Base-by-base conservation (phyloP, 2,113 vertebrate species). In the Bos javanicus region DNA sequence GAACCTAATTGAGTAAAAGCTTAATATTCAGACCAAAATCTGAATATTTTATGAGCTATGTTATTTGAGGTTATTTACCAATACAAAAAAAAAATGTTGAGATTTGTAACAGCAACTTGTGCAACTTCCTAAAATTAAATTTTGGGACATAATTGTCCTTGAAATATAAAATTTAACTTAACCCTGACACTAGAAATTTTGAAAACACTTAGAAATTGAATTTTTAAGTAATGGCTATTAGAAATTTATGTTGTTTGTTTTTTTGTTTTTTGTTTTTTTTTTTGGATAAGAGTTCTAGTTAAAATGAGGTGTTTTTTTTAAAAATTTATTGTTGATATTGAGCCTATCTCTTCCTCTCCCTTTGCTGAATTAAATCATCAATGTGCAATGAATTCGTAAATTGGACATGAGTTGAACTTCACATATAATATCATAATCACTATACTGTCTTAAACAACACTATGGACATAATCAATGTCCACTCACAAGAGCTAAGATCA, bases 151-250 rank as follows among this genome's bases (percentile, higher is more conserved):
- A 64, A 46, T 56, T 90, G 59, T 90, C 43, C 33, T 15, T 67
- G 28, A 90, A 84, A 67, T 94, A 89, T 60, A 1, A 60, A 60
- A 93, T 91, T 71, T 56, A 90, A 74, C 54, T 90, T 67, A 87
- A 46, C 1, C 5, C 62, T 60, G 21, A 48, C 8, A 30, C 19
- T 76, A 64, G 48, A 91, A 83, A n/a, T 92, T 85, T 60, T 93
- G 60, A 90, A 87, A 59, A 52, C 4, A 64, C 4, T 60, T 95
- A 19, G 14, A 3, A n/a, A 5, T 92, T 76, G 52, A 86, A 17
- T 39, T 95, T 90, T 86, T 91, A 85, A 88, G 12, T 60, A 96
- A 85, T 84, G 85, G 16, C 62, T 91, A 33, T 78, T 78, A 91
- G 2, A 7, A 78, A 90, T 46, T 81, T 94, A 90, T 86, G 84